Percentiles rank a stretch among this genome's conserved stretches.
phyloP scores from a whole-genome alignment of 2,797 vertebrate species.

The Oophaga sylvatica region DNA sequence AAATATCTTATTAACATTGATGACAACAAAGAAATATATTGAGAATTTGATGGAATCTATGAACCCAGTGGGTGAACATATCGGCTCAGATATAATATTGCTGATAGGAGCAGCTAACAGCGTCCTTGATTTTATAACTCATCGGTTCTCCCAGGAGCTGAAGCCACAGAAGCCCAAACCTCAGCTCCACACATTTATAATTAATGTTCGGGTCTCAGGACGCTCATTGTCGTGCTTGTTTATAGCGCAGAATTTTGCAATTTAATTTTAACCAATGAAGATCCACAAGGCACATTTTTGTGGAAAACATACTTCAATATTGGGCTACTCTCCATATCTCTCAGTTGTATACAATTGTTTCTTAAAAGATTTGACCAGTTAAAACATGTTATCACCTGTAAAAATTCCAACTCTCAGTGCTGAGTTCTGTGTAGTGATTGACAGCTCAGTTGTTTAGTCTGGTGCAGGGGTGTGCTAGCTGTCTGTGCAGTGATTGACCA shows the following conservation, averaged over 20 bases:
- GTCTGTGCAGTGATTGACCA: too few species aligned
- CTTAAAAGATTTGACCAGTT: too few species aligned
- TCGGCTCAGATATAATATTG: neutral
- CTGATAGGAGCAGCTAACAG: neutral
- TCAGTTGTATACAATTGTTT: too few species aligned
- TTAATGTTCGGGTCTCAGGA: neutral
- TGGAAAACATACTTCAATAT: too few species aligned
- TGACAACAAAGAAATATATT: neutral
- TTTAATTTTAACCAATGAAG: neutral
- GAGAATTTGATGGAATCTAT: neutral
- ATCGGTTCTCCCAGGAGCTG: neutral
- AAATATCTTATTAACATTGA: neutral
- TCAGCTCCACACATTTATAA: neutral
- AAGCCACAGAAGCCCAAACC: neutral
- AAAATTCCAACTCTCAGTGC: too few species aligned
- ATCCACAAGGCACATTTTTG: too few species aligned
- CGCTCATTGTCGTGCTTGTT: neutral
- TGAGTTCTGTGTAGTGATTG: too few species aligned
- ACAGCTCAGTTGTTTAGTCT: too few species aligned
- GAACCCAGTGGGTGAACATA: neutral
- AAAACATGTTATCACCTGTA: too few species aligned
- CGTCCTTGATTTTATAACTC: neutral
- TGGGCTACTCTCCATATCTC: too few species aligned
- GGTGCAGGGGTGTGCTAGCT: too few species aligned
- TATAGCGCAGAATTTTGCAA: neutral